A percentile compares a stretch with the other conserved stretches of the same genome.
Evolutionary conservation across 2,888 invertebrate genomes (phyloP).

Genomic region (Kryphioiulus occultus): DNA sequence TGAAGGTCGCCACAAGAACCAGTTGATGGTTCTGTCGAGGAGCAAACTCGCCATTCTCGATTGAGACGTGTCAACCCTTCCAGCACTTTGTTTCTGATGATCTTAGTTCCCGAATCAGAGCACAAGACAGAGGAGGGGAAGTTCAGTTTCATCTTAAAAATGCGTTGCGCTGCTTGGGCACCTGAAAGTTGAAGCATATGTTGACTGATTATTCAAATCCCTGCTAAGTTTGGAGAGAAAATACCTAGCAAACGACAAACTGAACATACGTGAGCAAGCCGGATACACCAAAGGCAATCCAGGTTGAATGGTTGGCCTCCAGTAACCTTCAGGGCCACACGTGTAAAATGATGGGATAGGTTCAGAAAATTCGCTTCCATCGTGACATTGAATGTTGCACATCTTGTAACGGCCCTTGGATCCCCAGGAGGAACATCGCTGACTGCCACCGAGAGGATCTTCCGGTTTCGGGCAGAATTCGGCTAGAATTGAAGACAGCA

Average conservation of each 20-base stretch:
- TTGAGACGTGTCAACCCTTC: constrained; percentile 89
- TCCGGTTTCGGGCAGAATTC: constrained; percentile 89
- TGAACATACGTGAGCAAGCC: constrained; percentile 81
- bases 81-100: constrained; percentile 85
- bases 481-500: constrained; percentile 67
- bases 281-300: constrained; percentile 84
- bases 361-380: constrained; percentile 87
- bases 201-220: background rate
- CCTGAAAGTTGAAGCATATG: constrained; percentile 65
- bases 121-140: constrained; percentile 97
- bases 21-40: constrained; percentile 75
- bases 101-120: constrained; percentile 93
- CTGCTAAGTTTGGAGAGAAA: background rate
- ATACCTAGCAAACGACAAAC: background rate
- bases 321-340: constrained; percentile 97
- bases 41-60: constrained; percentile 96
- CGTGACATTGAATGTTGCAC: constrained; percentile 84
- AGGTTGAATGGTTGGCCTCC: constrained; percentile 88
- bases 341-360: constrained; percentile 96
- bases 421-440: constrained; percentile 95
- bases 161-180: constrained; percentile 89
- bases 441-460: constrained; percentile 90
- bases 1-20: constrained; percentile 89
- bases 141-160: constrained; percentile 90
- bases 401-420: constrained; percentile 95